phyloP scores from a whole-genome alignment of 2,797 vertebrate species.

The Enteromius mattozi region DNA sequence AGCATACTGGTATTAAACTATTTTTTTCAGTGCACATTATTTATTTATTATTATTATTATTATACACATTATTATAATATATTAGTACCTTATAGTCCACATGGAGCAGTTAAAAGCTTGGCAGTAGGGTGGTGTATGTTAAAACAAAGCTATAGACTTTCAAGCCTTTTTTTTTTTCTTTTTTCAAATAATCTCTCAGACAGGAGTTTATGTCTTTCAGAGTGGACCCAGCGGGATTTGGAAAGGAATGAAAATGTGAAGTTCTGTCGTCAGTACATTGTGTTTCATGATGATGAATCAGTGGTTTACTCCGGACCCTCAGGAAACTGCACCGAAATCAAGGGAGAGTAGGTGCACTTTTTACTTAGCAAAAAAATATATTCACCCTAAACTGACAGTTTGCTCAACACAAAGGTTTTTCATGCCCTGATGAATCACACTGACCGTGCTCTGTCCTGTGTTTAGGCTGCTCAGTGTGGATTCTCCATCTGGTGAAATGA shows the following conservation, averaged over 20 bases:
- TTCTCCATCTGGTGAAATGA: conserved; percentile 91
- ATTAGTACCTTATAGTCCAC: background rate
- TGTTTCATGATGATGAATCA: conserved; percentile 90
- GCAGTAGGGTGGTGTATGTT: background rate
- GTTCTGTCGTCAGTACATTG: conserved; percentile 94
- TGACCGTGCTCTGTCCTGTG: background rate
- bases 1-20: background rate
- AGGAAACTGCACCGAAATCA: conserved; percentile 93
- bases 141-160: background rate
- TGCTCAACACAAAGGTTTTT: background rate
- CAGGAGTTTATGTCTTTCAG: conserved; percentile 68
- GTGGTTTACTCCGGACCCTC: conserved; percentile 90
- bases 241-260: conserved; percentile 89
- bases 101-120: background rate
- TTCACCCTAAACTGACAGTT: background rate
- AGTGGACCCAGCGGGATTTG: conserved; percentile 94
- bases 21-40: background rate
- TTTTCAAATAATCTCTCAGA: background rate
- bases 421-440: too few species aligned
- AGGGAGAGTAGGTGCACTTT: conserved; percentile 86
- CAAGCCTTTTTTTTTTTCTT: background rate
- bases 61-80: too few species aligned
- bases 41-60: too few species aligned
- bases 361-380: background rate
- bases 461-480: conserved; percentile 88